Base-by-base conservation (phyloP, 2,797 vertebrate genomes). In the Sparidentex hasta region DNA sequence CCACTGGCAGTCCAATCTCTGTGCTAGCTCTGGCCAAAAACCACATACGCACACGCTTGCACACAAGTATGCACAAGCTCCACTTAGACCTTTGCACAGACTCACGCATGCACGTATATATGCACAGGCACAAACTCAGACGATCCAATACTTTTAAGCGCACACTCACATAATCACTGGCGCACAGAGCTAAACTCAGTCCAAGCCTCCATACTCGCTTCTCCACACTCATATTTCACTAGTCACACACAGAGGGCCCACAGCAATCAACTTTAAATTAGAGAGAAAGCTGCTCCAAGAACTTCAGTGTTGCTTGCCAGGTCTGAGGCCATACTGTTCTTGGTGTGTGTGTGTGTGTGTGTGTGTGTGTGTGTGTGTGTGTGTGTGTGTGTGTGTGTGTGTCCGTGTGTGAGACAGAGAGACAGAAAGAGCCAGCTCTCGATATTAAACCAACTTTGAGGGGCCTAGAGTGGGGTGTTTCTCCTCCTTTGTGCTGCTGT, bases 181-280 rank as follows among this genome's bases (percentile, higher is more conserved):
- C 79, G 80, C 65, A 46, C 44, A 7, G 57, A 52, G 71, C 85
- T 74, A 84, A 87, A 87, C 66, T 48, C 74, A 21, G 75, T 88
- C 88, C 90, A 89, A 90, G 75, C 71, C 87, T 90, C 78, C 82
- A 63, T 84, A 74, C 80, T 77, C 71, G 83, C 74, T 47, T 82
- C 85, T 90, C 88, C 82, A 71, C 87, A 78, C 91, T 93, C 92
- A 74, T 92, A 93, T 93, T 93, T 93, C 92, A 92, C 84, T 76
- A 85, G 89, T 89, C 84, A 81, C 87, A 87, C 91, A 85, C 77
- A 84, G 33, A 86, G 74, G 87, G 85, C 88, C 89, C 88, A 84
- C 54, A 81, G 92, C 89, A 94, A 92, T 94, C 92, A 94, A 90
- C 83, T 93, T 88, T 87, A 93, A 93, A 93, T 94, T 93, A 93